Percentiles rank a stretch among this genome's conserved stretches.
These are phyloP conservation scores for Anisognathus igniventris DNA, from an alignment of 2,797 vertebrate species.

Conservation along the genomic window DNA sequence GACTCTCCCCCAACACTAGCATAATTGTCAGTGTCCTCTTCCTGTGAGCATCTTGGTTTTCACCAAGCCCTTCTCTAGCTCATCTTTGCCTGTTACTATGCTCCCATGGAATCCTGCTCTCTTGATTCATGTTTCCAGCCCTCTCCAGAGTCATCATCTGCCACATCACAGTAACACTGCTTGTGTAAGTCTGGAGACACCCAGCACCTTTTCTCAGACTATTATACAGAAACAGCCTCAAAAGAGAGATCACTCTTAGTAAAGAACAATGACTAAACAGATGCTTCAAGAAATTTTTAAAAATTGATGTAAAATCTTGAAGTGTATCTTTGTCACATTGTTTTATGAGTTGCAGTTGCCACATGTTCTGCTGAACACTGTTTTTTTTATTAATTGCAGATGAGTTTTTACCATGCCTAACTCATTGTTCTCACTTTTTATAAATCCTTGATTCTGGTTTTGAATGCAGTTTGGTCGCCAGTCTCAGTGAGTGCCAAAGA, in stretches of 20 bases:
- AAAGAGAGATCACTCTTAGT: background rate
- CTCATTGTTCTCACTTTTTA: background rate
- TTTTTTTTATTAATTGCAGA: background rate
- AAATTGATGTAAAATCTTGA: background rate
- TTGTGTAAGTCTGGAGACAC: background rate
- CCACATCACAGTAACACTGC: background rate
- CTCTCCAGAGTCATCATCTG: background rate
- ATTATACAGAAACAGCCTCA: background rate
- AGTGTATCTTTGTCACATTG: background rate
- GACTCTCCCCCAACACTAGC: background rate
- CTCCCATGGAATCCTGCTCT: background rate
- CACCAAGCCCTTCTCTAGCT: background rate
- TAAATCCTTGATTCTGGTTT: background rate
- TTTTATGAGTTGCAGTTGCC: background rate
- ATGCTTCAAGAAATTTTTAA: background rate
- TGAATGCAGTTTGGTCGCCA: background rate
- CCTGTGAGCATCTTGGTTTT: background rate
- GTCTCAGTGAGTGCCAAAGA: background rate
- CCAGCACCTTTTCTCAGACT: background rate
- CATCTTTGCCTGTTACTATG: background rate
- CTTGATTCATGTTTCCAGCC: background rate
- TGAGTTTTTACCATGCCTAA: background rate
- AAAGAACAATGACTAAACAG: background rate
- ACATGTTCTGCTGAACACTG: background rate
- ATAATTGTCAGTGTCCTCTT: background rate